phyloP scores from a whole-genome alignment of 2,888 invertebrate species.

The Xylota sylvarum region DNA sequence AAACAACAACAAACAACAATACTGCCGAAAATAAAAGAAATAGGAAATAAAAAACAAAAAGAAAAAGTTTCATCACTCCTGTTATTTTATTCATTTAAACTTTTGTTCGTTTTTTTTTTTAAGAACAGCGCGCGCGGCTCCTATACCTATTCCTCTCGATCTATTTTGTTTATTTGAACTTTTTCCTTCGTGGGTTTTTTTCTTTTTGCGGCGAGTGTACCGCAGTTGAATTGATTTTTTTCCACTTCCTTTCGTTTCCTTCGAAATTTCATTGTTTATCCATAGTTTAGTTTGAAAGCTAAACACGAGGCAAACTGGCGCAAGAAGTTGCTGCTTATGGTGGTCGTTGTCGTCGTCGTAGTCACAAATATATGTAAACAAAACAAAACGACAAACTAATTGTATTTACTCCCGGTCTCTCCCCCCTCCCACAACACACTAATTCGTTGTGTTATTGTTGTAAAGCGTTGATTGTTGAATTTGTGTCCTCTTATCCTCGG shows the following conservation, averaged over 20 bases:
- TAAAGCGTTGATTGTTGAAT: conserved; percentile 40
- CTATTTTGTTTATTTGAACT: conserved; percentile 57
- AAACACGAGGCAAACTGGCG: background rate
- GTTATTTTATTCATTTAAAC: conserved; percentile 35
- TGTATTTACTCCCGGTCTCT: conserved; percentile 1
- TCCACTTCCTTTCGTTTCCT: background rate
- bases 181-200: conserved; percentile 22
- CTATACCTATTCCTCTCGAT: conserved; percentile 26
- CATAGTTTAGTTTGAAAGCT: conserved; percentile 14
- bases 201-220: conserved; percentile 7
- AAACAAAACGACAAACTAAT: conserved; percentile 33
- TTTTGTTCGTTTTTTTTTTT: conserved; percentile 27
- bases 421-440: background rate
- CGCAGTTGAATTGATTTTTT: conserved; percentile 37
- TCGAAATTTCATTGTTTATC: conserved; percentile 35
- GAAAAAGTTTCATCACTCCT: conserved; percentile 43
- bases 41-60: conserved; percentile 30
- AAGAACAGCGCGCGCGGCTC: conserved; percentile 24
- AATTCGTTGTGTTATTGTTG: conserved; percentile 11
- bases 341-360: background rate
- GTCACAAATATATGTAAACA: conserved; percentile 13
- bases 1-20: conserved; percentile 69
- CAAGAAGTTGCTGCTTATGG: conserved; percentile 2
- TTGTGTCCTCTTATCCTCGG: background rate
- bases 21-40: conserved; percentile 35